phyloP scores from a whole-genome alignment of 2,888 invertebrate genomes.

The Zaprionus obscuricornis region DNA sequence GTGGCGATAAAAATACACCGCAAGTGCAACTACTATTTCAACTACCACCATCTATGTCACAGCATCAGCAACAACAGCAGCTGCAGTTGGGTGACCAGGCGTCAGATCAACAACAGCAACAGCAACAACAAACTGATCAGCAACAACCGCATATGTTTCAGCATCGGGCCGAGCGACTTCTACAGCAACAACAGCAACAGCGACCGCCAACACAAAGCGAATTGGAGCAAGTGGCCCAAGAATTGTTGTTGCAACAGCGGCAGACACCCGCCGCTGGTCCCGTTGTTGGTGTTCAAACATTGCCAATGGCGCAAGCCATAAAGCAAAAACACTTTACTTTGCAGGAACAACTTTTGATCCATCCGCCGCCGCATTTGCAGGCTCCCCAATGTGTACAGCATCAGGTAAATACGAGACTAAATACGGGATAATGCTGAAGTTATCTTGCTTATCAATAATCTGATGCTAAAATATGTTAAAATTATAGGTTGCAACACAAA shows the following conservation, averaged over 20 bases:
- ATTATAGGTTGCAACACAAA: constrained; percentile 86
- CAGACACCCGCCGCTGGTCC: constrained; percentile 63
- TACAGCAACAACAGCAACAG: constrained; percentile 74
- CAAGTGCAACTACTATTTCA: constrained; percentile 83
- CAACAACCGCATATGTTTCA: constrained; percentile 73
- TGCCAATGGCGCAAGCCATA: constrained; percentile 63
- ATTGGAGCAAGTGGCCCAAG: constrained; percentile 81
- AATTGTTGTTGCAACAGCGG: constrained; percentile 80
- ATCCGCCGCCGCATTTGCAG: constrained; percentile 80
- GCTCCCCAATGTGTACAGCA: constrained; percentile 73
- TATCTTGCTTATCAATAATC: not conserved
- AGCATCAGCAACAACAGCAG: constrained; percentile 56
- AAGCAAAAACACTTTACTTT: constrained; percentile 77
- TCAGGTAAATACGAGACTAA: constrained; percentile 54
- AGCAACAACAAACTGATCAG: constrained; percentile 68
- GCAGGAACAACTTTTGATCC: constrained; percentile 73
- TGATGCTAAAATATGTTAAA: constrained; percentile 23
- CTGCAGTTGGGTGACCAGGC: constrained; percentile 31
- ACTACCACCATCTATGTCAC: constrained; percentile 78
- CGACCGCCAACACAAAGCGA: constrained; percentile 73
- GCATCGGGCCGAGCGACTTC: constrained; percentile 71
- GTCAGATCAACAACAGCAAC: constrained; percentile 61
- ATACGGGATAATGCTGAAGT: not conserved
- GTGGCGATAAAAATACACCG: constrained; percentile 81
- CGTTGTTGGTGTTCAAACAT: constrained; percentile 65